Base-by-base conservation (phyloP, 2,797 vertebrate species). In the Phylloscopus collybita region DNA sequence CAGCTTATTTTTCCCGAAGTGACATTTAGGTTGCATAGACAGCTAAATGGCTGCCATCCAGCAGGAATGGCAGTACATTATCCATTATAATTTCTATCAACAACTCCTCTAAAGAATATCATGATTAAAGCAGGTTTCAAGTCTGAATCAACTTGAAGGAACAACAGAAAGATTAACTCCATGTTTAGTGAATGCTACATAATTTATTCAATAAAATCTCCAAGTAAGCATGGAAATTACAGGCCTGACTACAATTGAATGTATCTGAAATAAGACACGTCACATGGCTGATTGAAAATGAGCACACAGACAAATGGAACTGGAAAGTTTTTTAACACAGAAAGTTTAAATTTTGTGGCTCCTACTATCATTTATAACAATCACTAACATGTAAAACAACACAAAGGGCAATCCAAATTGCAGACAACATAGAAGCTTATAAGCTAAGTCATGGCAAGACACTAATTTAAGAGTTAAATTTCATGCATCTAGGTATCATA, bases 251-350 rank as follows among this genome's bases (percentile, higher is more conserved):
- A 92, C 92, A 96, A 96, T 95, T 65, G 34, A 92, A 93, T 93
- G 70, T 66, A 85, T 86, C 87, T 82, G 62, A 95, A 96, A 90
- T 75, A 89, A 95, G 92, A 96, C 82, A 80, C 32, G 17, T 95
- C 95, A 96, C 90, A 96, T 91, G 90, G 76, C 70, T 93, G 96
- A 84, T 95, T 81, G 91, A 96, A 90, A 88, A 96, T 56, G 10
- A 96, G 74, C 92, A 97, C 94, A 94, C 80, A 95, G 79, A 96
- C 93, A 96, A 91, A 97, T 97, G 95, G 94, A 95, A 81, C 51
- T 88, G 86, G 86, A 96, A 95, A 87, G 26, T 6, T 38, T 86
- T 92, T 96, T 69, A 94, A 95, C 91, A 95, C 42, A 81, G 80
- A 84, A 94, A 87, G 47, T 82, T 76, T 91, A 88, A 90, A 73